phyloP scores from a whole-genome alignment of 2,113 vertebrate genomes.

The Collichthys lucidus region DNA sequence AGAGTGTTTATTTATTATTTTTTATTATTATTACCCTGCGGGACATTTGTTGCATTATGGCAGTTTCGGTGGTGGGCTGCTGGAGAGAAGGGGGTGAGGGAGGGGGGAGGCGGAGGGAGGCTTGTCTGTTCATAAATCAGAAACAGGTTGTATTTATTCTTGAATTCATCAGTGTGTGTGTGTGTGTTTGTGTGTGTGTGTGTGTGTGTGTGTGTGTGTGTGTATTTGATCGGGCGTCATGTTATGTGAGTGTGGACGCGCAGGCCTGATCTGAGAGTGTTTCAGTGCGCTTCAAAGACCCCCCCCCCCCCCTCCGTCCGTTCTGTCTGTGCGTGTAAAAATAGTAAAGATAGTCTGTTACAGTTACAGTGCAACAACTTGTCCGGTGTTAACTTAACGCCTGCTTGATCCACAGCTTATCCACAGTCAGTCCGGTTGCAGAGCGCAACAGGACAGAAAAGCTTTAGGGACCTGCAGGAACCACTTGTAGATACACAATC shows the following conservation, averaged over 20 bases:
- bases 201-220: not conserved
- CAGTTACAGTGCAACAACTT: constrained; percentile 39
- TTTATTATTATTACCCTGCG: not conserved
- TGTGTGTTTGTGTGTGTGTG: not conserved
- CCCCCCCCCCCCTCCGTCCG: not conserved
- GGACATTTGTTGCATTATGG: constrained; percentile 67
- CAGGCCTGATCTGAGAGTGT: constrained; percentile 45
- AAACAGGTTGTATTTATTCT: constrained; percentile 7
- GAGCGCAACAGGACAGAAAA: constrained; percentile 50
- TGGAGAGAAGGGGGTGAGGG: not conserved
- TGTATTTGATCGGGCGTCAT: not conserved
- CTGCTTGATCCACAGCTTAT: constrained; percentile 24
- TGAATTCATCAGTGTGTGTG: not conserved
- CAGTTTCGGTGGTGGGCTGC: constrained; percentile 40
- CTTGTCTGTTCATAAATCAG: not conserved
- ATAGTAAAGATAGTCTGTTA: not conserved
- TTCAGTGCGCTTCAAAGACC: constrained; percentile 2
- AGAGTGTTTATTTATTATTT: not conserved
- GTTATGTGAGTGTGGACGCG: constrained; percentile 16
- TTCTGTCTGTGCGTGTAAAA: constrained; percentile 5
- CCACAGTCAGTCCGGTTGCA: not conserved
- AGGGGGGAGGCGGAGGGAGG: not conserved
- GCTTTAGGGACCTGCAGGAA: constrained; percentile 18
- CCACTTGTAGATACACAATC: not conserved
- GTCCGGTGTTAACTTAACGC: constrained; percentile 35